Base-by-base conservation (phyloP, 2,888 invertebrate genomes). In the Strigamia maritima region DNA sequence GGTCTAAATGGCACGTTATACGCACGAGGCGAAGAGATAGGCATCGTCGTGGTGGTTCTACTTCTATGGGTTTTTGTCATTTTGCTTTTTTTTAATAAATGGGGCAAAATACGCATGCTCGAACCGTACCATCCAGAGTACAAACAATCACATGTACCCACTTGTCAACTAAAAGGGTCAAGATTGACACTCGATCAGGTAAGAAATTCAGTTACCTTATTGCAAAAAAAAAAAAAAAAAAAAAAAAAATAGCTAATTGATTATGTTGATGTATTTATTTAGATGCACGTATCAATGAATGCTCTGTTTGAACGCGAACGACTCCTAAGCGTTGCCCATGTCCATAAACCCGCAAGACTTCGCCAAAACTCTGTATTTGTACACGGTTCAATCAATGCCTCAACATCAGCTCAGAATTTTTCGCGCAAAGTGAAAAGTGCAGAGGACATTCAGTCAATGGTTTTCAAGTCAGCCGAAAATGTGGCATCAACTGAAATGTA, bases 51-150 rank as follows among this genome's bases (percentile, higher is more conserved):
- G 75, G 90, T 94, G 82, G 94, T 95, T 31, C 88, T 95, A 26
- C 89, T 94, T 75, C 90, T 95, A 16, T 95, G 95, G 95, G 92
- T 93, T 79, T 94, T 92, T 0, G 94, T 95, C 81, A 94, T 95
- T 81, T 92, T 93, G 2, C 89, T 95, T 74, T 95, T 95, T 89
- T 94, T 95, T 89, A 95, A 95, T 88, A 92, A 95, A 81, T 95
- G 95, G 95, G 95, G 95, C 84, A 95, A 95, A 89, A 95, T 95
- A 85, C 91, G 94, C 81, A 94, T 94, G 94, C 87, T 94, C 86
- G 94, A 94, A 85, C 94, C 94, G 0, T 94, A 94, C 86, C 94
- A 94, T 84, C 94, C 94, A 1, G 94, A 94, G 87, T 95, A 94
- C 85, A 93, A 93, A 84, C 93, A 93, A 83, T 94, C 82, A 8